Evolutionary conservation across 2,797 vertebrate species (phyloP).

Genomic region (Bryconaethiops microstoma): DNA sequence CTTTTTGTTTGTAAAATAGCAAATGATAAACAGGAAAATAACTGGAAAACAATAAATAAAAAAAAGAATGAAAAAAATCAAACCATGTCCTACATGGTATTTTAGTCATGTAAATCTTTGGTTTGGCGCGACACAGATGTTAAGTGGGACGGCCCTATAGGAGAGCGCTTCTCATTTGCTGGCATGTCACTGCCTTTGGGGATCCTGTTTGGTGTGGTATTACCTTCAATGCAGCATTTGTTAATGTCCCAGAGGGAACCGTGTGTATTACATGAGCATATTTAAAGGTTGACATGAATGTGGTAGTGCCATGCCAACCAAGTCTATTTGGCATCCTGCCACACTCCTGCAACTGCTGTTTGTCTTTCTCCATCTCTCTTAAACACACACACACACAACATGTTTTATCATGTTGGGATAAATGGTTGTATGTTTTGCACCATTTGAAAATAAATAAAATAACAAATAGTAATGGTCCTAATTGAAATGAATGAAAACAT

Average conservation of each 20-base stretch:
- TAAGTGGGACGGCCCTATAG: neutral
- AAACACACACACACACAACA: slow-evolving; percentile 6
- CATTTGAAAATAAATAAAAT: no score
- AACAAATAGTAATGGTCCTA: no score
- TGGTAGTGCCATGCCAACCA: neutral
- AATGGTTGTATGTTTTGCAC: no score
- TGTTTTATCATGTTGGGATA: no score
- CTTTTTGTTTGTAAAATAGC: neutral
- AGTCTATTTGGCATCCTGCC: slow-evolving; percentile 13
- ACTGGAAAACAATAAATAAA: neutral
- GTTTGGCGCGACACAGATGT: neutral
- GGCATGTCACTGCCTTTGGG: slow-evolving; percentile 21
- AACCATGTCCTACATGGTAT: neutral
- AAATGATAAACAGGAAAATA: neutral
- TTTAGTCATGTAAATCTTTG: slow-evolving; percentile 1
- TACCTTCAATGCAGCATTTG: slow-evolving; percentile 39
- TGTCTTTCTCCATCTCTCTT: slow-evolving; percentile 1
- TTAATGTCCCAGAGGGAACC: slow-evolving; percentile 11
- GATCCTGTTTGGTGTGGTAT: slow-evolving; percentile 24
- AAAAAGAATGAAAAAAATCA: neutral
- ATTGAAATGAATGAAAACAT: no score
- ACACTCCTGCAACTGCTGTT: slow-evolving; percentile 14
- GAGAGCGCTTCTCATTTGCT: slow-evolving; percentile 16
- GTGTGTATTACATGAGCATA: slow-evolving; percentile 41
- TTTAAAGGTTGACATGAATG: slow-evolving; percentile 37